A percentile compares a stretch with the other conserved stretches of the same genome.
These are phyloP conservation scores for Euwallacea similis DNA, from an alignment of 1,140 invertebrate genomes.

Conservation along the genomic window DNA sequence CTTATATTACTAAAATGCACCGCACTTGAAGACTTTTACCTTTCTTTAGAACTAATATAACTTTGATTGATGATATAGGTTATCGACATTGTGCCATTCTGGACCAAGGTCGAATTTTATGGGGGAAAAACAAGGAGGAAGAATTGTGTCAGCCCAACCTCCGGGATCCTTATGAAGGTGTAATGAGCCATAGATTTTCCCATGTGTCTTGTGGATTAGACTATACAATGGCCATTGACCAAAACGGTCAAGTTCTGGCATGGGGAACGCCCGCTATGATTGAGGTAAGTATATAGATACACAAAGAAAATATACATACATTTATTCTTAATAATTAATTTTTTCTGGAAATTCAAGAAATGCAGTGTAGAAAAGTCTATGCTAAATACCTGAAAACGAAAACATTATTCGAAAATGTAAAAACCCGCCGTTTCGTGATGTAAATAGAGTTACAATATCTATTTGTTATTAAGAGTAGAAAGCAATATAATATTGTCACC, in stretches of 20 bases:
- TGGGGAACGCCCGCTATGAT: conserved; percentile 67
- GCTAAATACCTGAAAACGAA: no score
- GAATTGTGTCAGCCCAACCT: conserved; percentile 49
- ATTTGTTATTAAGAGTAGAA: no score
- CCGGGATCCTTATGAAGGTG: conserved; percentile 44
- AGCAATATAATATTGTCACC: no score
- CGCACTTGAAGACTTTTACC: not conserved
- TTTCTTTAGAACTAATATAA: not conserved
- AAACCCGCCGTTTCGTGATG: no score
- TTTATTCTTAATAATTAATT: no score
- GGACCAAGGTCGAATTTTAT: conserved; percentile 48
- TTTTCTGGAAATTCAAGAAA: no score
- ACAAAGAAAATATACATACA: no score
- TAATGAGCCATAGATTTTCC: conserved; percentile 41
- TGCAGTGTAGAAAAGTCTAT: no score
- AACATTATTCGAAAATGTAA: no score
- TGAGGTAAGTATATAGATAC: conserved; percentile 54
- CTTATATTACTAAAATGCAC: not conserved
- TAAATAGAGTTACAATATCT: no score
- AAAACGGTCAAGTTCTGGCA: conserved; percentile 60
- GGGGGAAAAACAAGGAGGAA: conserved; percentile 50
- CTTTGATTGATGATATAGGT: conserved; percentile 11
- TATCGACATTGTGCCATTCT: conserved; percentile 48
- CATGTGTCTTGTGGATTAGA: conserved; percentile 69
- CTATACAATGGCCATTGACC: conserved; percentile 69